phyloP scores from a whole-genome alignment of 2,888 invertebrate genomes.

The Hypolimnas misippus region DNA sequence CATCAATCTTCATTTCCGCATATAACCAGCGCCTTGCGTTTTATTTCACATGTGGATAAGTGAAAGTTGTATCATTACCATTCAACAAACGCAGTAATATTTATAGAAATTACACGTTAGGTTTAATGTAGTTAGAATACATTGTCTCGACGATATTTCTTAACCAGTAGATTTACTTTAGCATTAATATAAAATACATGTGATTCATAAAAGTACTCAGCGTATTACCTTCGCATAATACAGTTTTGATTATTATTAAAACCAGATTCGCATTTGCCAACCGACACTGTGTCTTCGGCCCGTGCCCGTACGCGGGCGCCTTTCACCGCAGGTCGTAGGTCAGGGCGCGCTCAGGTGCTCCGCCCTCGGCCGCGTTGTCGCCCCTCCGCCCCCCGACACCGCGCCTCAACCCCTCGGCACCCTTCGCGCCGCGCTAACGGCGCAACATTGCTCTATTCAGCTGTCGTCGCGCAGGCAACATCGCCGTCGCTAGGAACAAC shows the following conservation, averaged over 20 bases:
- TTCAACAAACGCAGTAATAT: conserved; percentile 57
- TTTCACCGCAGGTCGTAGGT: conserved; percentile 83
- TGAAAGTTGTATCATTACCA: conserved; percentile 77
- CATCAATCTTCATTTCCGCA: conserved; percentile 80
- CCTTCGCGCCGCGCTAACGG: conserved; percentile 58
- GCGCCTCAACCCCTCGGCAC: conserved; percentile 48
- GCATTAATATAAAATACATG: neutral
- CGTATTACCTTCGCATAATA: conserved; percentile 7
- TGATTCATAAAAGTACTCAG: conserved; percentile 8
- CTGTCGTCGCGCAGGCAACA: conserved; percentile 74
- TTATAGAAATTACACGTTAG: conserved; percentile 30
- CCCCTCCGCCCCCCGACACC: conserved; percentile 49
- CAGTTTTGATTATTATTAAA: conserved; percentile 45
- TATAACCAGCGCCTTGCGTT: conserved; percentile 70
- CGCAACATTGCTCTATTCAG: conserved; percentile 80
- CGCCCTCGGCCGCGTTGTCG: conserved; percentile 65
- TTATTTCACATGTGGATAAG: conserved; percentile 69
- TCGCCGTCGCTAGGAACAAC: conserved; percentile 72
- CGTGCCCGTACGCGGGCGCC: conserved; percentile 71
- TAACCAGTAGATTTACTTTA: neutral
- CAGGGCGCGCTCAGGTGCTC: conserved; percentile 84
- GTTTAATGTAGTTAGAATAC: neutral
- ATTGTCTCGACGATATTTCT: neutral
- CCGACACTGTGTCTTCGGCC: conserved; percentile 70
- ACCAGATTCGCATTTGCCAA: conserved; percentile 64